Evolutionary conservation across 2,888 invertebrate genomes (phyloP), one percentile per base, ranked within the genome.

Genomic region (Caenorhabditis sp.): DNA sequence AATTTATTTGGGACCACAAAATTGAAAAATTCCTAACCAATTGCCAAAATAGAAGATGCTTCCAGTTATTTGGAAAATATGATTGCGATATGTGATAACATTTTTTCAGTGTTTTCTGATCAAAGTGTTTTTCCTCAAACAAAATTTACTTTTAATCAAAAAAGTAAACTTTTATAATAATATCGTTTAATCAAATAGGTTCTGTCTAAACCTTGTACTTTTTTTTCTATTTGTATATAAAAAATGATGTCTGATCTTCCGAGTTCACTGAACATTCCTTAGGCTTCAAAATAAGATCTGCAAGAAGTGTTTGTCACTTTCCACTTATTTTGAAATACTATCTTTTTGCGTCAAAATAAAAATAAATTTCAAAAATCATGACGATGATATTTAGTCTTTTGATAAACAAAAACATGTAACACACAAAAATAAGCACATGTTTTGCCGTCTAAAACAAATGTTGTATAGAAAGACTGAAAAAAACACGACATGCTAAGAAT

Each of bases 351-450:
- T 43, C 43, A 7, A 43, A 43, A 12, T 14, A 7, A 43, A 43
- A 12, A 43, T 12, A 43, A 43, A 31, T 31, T 31, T 43, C 43
- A 43, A 17, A 17, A 17, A 12, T 10, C 17, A 17, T 17, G 12
- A 43, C 17, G 14, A 17, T 43, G 43, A 43, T 43, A 43, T 43
- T 43, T 43, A 43, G 43, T 43, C 43, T 43, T 17, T 17, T 17
- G 17, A 43, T 17, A 17, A 17, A 17, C 43, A 43, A 43, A 43
- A 10, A 43, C 43, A 43, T 17, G 17, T 43, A 69, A 69, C 69
- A 69, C 52, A 56, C 38, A 63, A 59, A 61, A 60, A 62, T 52
- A 56, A 59, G 70, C 69, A 69, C 23, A 57, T 65, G 70, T 65
- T 70, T 61, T 58, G 26, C 50, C 25, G 26, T 21, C 59, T 62